These are phyloP conservation scores for Caenorhabditis inopinata DNA, from an alignment of 1,140 invertebrate genomes.

Conservation along the genomic window DNA sequence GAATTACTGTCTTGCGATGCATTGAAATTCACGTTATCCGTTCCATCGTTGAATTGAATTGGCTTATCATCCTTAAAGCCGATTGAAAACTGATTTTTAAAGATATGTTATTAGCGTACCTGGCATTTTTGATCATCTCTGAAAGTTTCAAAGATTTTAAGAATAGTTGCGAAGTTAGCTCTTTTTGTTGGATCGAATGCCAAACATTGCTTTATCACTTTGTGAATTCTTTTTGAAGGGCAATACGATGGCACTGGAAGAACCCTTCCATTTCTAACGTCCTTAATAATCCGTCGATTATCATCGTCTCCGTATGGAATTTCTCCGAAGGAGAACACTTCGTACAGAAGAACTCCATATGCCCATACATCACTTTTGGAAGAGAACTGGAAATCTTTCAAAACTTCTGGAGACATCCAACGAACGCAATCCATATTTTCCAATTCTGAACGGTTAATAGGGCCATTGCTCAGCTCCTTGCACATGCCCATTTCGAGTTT, in stretches of 20 bases:
- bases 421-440: slow-evolving; percentile 95
- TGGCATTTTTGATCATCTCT: not conserved
- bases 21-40: not conserved
- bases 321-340: slow-evolving; percentile 81
- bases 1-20: slow-evolving; percentile 8
- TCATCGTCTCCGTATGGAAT: slow-evolving; percentile 94
- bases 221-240: not conserved
- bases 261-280: slow-evolving; percentile 71
- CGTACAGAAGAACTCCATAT: slow-evolving; percentile 93
- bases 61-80: slow-evolving; percentile 7
- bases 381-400: slow-evolving; percentile 93
- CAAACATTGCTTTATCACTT: slow-evolving; percentile 6
- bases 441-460: slow-evolving; percentile 94
- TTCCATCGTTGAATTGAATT: slow-evolving; percentile 8
- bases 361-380: slow-evolving; percentile 98
- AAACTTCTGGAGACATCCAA: slow-evolving; percentile 98
- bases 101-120: not conserved
- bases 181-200: not conserved
- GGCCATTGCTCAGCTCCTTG: slow-evolving; percentile 78
- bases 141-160: not conserved
- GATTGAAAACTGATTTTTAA: too few species aligned
- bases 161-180: slow-evolving; percentile 5
- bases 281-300: slow-evolving; percentile 98
- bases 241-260: not conserved
- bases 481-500: not conserved